Conservation (phyloP, 2,888 invertebrate genomes). For the Malthinus flaveolus region DNA sequence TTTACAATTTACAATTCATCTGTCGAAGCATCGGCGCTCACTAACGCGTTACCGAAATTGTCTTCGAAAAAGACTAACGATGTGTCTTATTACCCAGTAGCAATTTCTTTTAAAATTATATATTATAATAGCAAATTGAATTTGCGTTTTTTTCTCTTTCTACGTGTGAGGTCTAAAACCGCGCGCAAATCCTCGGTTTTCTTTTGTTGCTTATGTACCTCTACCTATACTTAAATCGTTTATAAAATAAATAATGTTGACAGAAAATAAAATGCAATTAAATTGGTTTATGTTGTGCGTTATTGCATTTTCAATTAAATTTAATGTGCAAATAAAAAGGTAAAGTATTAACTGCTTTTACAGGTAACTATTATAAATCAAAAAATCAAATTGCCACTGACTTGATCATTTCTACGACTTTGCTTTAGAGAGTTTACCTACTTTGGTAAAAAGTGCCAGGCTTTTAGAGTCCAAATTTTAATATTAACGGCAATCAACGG, state of each 20-base stretch:
- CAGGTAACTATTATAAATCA: too few species aligned
- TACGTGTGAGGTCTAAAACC: constrained; percentile 20
- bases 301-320: constrained; percentile 27
- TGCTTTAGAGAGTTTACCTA: too few species aligned
- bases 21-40: constrained; percentile 36
- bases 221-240: constrained; percentile 26
- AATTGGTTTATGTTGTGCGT: constrained; percentile 22
- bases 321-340: constrained; percentile 23
- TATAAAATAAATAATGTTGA: constrained; percentile 26
- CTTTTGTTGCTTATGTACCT: constrained; percentile 16
- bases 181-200: constrained; percentile 11
- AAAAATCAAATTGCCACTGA: too few species aligned
- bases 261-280: constrained; percentile 27
- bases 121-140: background rate
- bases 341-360: background rate
- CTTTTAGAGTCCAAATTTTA: too few species aligned
- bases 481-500: too few species aligned
- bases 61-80: constrained; percentile 4
- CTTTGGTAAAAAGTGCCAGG: too few species aligned
- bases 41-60: constrained; percentile 10
- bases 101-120: background rate
- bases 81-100: constrained; percentile 4
- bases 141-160: background rate
- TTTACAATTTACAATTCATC: constrained; percentile 56
- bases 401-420: too few species aligned